Base-by-base conservation (phyloP, 2,888 invertebrate genomes). In the Pristionchus mayeri region DNA sequence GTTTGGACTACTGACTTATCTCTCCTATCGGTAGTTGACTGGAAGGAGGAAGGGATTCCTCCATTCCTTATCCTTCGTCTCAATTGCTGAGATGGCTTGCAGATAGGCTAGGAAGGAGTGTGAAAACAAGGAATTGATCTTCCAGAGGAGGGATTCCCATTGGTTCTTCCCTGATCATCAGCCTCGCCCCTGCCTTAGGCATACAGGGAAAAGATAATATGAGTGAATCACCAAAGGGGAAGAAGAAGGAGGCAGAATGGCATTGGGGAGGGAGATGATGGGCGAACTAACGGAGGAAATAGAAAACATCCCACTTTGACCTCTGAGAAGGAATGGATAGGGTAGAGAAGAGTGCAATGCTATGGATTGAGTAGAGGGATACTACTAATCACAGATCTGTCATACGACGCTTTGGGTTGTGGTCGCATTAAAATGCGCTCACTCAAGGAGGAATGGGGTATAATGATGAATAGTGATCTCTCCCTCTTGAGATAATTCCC, bases 401-500 rank as follows among this genome's bases (percentile, higher is more conserved):
- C n/a, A n/a, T n/a, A n/a, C n/a, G n/a, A n/a, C n/a, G n/a, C n/a
- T n/a, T n/a, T n/a, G n/a, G n/a, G n/a, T n/a, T n/a, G n/a, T n/a
- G n/a, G n/a, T n/a, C n/a, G n/a, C n/a, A n/a, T n/a, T n/a, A n/a
- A n/a, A n/a, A n/a, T n/a, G n/a, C n/a, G n/a, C n/a, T n/a, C n/a
- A n/a, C n/a, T n/a, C n/a, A n/a, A n/a, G n/a, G n/a, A n/a, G n/a
- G n/a, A n/a, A n/a, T n/a, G n/a, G n/a, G n/a, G n/a, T n/a, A n/a
- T n/a, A 67, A 21, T 21, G 37, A 37, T 67, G 67, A 67, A 37
- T 37, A 21, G 21, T 24, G 9, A 67, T 67, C 37, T 37, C 7
- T 34, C 79, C n/a, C n/a, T n/a, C n/a, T n/a, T n/a, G 85, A 91
- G 91, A 90, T 92, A 27, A 87, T 92, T 71, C 90, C 92, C 30